Evolutionary conservation across 2,888 invertebrate genomes (phyloP).

Genomic region (Cyrtodaria siliqua): DNA sequence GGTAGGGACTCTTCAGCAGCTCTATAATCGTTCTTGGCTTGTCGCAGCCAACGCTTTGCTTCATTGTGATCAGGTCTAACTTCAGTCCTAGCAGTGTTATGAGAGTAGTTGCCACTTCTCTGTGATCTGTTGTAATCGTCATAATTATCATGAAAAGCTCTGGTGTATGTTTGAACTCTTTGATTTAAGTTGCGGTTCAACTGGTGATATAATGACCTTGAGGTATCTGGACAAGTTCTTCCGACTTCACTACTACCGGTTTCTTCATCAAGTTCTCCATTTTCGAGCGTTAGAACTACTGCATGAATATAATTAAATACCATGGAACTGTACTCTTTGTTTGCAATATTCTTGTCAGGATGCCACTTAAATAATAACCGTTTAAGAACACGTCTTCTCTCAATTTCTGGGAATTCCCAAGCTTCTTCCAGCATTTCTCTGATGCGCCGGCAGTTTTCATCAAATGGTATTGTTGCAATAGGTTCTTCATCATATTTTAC

Average conservation of each 20-base stretch:
- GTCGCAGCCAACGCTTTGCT: constrained; percentile 56
- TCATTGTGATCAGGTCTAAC: constrained; percentile 17
- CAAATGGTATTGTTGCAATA: constrained; percentile 15
- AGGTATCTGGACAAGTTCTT: constrained; percentile 9
- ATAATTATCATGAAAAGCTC: constrained; percentile 25
- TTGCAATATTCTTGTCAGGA: constrained; percentile 61
- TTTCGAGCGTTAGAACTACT: constrained; percentile 43
- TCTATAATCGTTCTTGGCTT: constrained; percentile 55
- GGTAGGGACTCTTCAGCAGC: constrained; percentile 28
- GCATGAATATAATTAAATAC: constrained; percentile 61
- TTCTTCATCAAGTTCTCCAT: constrained; percentile 9
- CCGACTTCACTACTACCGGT: not conserved
- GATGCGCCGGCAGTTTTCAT: constrained; percentile 35
- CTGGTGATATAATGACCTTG: not conserved
- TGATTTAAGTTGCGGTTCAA: constrained; percentile 6
- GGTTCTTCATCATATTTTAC: constrained; percentile 11
- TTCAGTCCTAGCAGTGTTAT: not conserved
- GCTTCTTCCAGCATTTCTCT: constrained; percentile 38
- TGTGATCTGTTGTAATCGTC: constrained; percentile 14
- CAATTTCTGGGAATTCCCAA: constrained; percentile 40
- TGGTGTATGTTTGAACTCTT: constrained; percentile 16
- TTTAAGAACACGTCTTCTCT: constrained; percentile 45
- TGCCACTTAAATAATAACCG: constrained; percentile 62
- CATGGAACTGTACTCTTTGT: constrained; percentile 48
- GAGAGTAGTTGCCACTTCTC: constrained; percentile 5